Evolutionary conservation across 2,888 invertebrate genomes (phyloP), one percentile per base, ranked within the genome.

Genomic region (Cephus nigrinus): DNA sequence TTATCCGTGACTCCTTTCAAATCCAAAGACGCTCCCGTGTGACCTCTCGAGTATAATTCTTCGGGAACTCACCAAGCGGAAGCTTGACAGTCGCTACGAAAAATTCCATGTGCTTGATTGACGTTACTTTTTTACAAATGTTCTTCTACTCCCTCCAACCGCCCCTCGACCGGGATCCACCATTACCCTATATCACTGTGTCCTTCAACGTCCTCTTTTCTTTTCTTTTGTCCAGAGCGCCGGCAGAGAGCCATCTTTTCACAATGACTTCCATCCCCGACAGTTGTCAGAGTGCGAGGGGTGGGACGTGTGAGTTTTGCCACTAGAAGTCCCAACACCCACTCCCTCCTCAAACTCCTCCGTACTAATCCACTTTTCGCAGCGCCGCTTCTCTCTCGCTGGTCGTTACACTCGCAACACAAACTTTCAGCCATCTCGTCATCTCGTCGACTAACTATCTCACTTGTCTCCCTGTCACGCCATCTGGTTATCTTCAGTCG

Each of bases 1-100:
- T 55, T 74, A 80, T 76, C 77, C 68, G 15, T 73, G 30, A 55
- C 68, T 74, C 73, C 76, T 40, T 55, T n/a, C 31, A 71, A 4
- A 73, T 32, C 40, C 33, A 23, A 33, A 33, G 30, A 55, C 31
- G 73, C 75, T 12, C 75, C 12, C 23, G 40, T 72, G 76, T 74
- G 35, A 74, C 75, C 69, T 68, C 73, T 69, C 78, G 12, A 76
- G 32, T 32, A 12, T 74, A 76, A 34, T 69, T 74, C 73, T 35
- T 69, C 35, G 69, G 35, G 76, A 35, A 72, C 69, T 33, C 73
- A 55, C 68, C 68, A 71, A 69, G 74, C 23, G 55, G 23, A 23
- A 23, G 15, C 23, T 55, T 23, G 23, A 23, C 23, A 55, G 55
- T 55, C 0, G 23, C 55, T 23, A 55, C 55, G 55, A 55, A 23